Evolutionary conservation across 2,888 invertebrate species (phyloP).

Genomic region (Zele albiditarsus): DNA sequence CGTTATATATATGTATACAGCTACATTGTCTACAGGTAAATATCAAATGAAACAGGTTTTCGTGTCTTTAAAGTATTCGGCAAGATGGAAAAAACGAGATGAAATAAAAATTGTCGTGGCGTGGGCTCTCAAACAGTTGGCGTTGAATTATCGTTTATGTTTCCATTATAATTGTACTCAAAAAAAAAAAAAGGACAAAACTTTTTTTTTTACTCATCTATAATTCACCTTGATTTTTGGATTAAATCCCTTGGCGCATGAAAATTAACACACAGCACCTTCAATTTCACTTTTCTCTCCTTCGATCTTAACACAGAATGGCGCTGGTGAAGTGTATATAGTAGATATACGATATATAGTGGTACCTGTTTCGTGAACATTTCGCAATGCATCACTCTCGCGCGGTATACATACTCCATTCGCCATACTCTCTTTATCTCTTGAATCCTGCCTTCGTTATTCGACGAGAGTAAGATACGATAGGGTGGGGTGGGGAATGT

Average conservation of each 20-base stretch:
- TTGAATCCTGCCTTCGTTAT: constrained; percentile 5
- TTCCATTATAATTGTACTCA: neutral
- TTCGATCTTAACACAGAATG: constrained; percentile 9
- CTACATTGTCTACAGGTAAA: constrained; percentile 45
- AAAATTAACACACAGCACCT: constrained; percentile 3
- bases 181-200: neutral
- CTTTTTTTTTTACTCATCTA: neutral
- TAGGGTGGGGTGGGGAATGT: neutral
- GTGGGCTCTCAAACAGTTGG: neutral
- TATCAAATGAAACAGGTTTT: constrained; percentile 29
- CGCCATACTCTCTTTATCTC: constrained; percentile 23
- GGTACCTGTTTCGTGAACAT: constrained; percentile 22
- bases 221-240: constrained; percentile 5
- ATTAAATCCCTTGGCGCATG: neutral
- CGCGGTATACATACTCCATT: constrained; percentile 11
- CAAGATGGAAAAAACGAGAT: constrained; percentile 23
- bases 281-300: constrained; percentile 10
- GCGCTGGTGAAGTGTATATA: constrained; percentile 12
- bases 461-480: neutral
- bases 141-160: neutral
- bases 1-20: neutral
- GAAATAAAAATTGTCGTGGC: neutral
- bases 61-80: constrained; percentile 22
- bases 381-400: constrained; percentile 25
- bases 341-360: constrained; percentile 16